A percentile compares a stretch with the other conserved stretches of the same genome.
Conservation (phyloP, 2,113 vertebrate species). For the Nipponia nippon region DNA sequence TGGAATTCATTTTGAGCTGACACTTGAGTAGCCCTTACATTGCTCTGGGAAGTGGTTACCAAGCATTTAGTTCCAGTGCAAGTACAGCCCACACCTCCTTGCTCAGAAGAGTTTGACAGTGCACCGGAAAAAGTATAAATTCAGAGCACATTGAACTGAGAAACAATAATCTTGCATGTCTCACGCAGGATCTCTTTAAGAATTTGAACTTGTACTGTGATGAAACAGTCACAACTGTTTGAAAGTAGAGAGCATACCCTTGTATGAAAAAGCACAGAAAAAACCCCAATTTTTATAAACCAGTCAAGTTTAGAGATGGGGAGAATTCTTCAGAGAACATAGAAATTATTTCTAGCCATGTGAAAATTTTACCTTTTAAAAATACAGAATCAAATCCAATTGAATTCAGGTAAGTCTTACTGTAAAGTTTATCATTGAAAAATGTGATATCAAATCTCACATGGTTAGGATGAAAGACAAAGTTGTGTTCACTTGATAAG, state of each 20-base stretch:
- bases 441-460: background rate
- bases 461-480: background rate
- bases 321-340: background rate
- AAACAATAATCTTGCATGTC: background rate
- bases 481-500: background rate
- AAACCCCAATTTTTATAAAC: background rate
- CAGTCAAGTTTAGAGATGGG: accelerated
- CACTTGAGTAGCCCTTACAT: background rate
- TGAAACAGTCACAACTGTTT: background rate
- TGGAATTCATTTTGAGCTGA: background rate
- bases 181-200: background rate
- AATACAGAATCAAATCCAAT: background rate
- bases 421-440: background rate
- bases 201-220: background rate
- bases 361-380: background rate
- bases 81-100: background rate
- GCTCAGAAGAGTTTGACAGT: background rate
- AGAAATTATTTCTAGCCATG: background rate
- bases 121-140: background rate
- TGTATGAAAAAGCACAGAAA: background rate
- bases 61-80: background rate
- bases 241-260: background rate
- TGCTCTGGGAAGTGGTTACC: background rate
- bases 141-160: background rate
- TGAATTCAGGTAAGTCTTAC: background rate